A percentile compares a stretch with the other conserved stretches of the same genome.
These are phyloP conservation scores for Periophthalmus modestus DNA, from an alignment of 2,113 vertebrate genomes.

Conservation along the genomic window DNA sequence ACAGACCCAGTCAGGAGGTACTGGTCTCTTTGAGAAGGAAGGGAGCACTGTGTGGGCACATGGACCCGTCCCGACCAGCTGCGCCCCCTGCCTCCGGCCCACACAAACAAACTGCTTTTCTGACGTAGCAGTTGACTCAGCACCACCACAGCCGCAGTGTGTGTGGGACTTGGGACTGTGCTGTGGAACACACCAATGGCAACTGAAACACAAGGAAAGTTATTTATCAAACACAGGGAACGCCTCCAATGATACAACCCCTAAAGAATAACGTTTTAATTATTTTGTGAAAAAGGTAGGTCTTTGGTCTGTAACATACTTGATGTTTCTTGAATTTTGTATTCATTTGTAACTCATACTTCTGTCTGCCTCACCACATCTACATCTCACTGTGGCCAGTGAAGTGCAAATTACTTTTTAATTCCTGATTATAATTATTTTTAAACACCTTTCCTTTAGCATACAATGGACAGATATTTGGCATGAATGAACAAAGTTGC, in stretches of 20 bases:
- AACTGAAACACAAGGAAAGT: slow-evolving; percentile 65
- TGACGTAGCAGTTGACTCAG: slow-evolving; percentile 86
- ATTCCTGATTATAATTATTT: not conserved
- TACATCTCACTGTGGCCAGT: too few relatives aligned
- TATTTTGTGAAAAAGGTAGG: too few relatives aligned
- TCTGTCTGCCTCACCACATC: too few relatives aligned
- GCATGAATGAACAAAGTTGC: not conserved
- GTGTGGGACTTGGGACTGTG: slow-evolving; percentile 58
- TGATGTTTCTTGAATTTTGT: too few relatives aligned
- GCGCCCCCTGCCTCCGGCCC: slow-evolving; percentile 67
- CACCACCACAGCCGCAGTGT: slow-evolving; percentile 65
- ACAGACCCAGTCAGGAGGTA: slow-evolving; percentile 90
- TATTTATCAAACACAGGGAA: not conserved
- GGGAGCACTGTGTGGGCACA: slow-evolving; percentile 78
- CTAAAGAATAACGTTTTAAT: too few relatives aligned
- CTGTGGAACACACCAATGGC: slow-evolving; percentile 83
- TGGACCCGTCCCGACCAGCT: slow-evolving; percentile 83
- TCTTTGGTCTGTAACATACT: too few relatives aligned
- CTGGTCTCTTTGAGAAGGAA: slow-evolving; percentile 79
- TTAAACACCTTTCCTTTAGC: not conserved
- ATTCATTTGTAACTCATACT: too few relatives aligned
- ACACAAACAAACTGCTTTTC: slow-evolving; percentile 85
- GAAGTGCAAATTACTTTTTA: too few relatives aligned
- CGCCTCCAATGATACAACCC: too few relatives aligned
- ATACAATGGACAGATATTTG: not conserved